A percentile compares a stretch with the other conserved stretches of the same genome.
Evolutionary conservation across 1,140 invertebrate genomes (phyloP).

Genomic region (Drosophila tsacasi): DNA sequence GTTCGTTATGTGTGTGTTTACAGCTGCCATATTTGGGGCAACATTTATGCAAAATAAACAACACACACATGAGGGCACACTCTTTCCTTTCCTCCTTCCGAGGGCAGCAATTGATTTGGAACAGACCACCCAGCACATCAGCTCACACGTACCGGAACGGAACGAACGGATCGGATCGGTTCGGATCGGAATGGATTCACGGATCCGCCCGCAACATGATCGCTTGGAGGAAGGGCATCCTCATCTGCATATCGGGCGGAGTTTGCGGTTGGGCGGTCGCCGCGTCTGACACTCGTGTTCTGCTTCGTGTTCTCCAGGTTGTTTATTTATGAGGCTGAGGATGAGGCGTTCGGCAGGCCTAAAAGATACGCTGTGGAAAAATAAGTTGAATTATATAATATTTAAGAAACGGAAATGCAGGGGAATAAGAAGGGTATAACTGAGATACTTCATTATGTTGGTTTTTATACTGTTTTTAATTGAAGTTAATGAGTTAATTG

Average conservation of each 20-base stretch:
- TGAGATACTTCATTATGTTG: background rate
- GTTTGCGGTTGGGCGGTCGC: constrained; percentile 42
- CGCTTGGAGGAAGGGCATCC: constrained; percentile 29
- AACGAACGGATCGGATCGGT: constrained; percentile 46
- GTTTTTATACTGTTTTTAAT: background rate
- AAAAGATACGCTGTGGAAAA: constrained; percentile 7
- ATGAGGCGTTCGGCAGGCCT: constrained; percentile 4
- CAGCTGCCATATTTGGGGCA: constrained; percentile 83
- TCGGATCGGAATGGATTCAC: constrained; percentile 10
- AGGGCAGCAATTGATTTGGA: constrained; percentile 78
- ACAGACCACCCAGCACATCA: constrained; percentile 83
- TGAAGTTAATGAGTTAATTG: background rate
- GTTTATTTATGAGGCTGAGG: constrained; percentile 77
- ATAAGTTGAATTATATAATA: too few relatives aligned
- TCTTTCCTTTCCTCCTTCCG: constrained; percentile 42
- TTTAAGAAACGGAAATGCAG: background rate
- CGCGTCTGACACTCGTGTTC: constrained; percentile 73
- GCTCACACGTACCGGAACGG: constrained; percentile 81
- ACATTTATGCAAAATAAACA: constrained; percentile 84
- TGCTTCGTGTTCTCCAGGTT: constrained; percentile 69
- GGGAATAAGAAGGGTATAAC: background rate
- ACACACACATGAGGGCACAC: constrained; percentile 19
- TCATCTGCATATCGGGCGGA: constrained; percentile 62
- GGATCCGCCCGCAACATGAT: constrained; percentile 49
- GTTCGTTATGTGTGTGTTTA: constrained; percentile 73